These are phyloP conservation scores for Apoda limacodes DNA, from an alignment of 2,888 invertebrate species.

Conservation along the genomic window DNA sequence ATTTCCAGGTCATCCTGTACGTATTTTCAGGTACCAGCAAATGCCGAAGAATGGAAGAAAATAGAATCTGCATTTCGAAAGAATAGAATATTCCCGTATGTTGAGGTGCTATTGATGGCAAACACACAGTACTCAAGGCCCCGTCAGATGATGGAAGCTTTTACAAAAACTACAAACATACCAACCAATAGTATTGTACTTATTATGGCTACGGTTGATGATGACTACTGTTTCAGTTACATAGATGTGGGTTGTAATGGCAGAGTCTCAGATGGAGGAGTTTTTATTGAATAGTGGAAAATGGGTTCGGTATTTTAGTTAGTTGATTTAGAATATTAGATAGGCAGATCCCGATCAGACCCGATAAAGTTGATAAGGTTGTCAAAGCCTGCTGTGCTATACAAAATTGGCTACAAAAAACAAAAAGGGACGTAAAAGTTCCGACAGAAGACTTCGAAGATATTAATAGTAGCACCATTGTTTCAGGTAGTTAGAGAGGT, in stretches of 20 bases:
- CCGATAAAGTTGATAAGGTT: slow-evolving; percentile 10
- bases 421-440: neutral
- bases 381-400: slow-evolving; percentile 16
- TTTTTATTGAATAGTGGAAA: slow-evolving; percentile 20
- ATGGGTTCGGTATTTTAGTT: slow-evolving; percentile 17
- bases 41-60: too few species aligned
- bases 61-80: too few species aligned
- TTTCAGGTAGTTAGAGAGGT: too few species aligned
- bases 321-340: slow-evolving; percentile 17
- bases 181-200: slow-evolving; percentile 14
- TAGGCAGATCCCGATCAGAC: slow-evolving; percentile 7
- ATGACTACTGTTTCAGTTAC: slow-evolving; percentile 17
- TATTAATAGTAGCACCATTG: too few species aligned
- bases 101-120: slow-evolving; percentile 15
- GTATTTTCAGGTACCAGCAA: too few species aligned
- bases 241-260: slow-evolving; percentile 13
- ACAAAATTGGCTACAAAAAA: slow-evolving; percentile 21
- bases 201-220: slow-evolving; percentile 14
- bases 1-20: too few species aligned
- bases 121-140: slow-evolving; percentile 13
- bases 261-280: slow-evolving; percentile 20
- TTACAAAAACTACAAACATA: slow-evolving; percentile 15
- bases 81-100: too few species aligned
- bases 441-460: neutral
- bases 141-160: slow-evolving; percentile 15